Conservation (phyloP, 2,797 vertebrate species). For the Myripristis murdjan region DNA sequence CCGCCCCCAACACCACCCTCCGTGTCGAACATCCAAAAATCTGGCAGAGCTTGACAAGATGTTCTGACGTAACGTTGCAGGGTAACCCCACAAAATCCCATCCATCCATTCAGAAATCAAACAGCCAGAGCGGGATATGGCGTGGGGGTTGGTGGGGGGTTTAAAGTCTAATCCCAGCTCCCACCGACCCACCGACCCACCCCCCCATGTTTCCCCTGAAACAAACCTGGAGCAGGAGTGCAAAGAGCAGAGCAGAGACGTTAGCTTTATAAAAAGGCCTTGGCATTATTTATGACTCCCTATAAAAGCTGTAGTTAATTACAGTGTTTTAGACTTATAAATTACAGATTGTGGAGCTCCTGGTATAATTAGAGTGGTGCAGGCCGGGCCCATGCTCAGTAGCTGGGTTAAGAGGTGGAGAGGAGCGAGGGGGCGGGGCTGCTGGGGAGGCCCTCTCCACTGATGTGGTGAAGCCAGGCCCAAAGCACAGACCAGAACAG, state of each 20-base stretch:
- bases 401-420: constrained; percentile 73
- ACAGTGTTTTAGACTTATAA: constrained; percentile 88
- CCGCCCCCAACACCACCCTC: constrained; percentile 15
- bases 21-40: constrained; percentile 60
- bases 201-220: constrained; percentile 56
- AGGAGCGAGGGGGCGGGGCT: constrained; percentile 60
- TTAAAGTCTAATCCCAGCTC: constrained; percentile 61
- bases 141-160: constrained; percentile 51
- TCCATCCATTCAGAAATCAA: constrained; percentile 46
- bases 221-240: constrained; percentile 45
- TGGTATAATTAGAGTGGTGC: constrained; percentile 86
- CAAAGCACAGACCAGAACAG: constrained; percentile 55
- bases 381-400: constrained; percentile 68
- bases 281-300: constrained; percentile 87
- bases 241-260: constrained; percentile 51
- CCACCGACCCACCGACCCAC: too few relatives aligned
- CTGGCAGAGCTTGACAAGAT: constrained; percentile 65
- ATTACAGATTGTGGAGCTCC: constrained; percentile 87
- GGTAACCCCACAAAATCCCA: constrained; percentile 62
- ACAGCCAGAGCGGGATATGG: constrained; percentile 43
- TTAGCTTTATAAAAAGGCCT: constrained; percentile 70
- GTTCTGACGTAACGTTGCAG: constrained; percentile 57
- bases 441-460: constrained; percentile 66
- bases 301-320: constrained; percentile 88
- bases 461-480: constrained; percentile 79